A percentile compares a stretch with the other conserved stretches of the same genome.
These are phyloP conservation scores for Stenodema calcarata DNA, from an alignment of 2,888 invertebrate genomes.

Conservation along the genomic window DNA sequence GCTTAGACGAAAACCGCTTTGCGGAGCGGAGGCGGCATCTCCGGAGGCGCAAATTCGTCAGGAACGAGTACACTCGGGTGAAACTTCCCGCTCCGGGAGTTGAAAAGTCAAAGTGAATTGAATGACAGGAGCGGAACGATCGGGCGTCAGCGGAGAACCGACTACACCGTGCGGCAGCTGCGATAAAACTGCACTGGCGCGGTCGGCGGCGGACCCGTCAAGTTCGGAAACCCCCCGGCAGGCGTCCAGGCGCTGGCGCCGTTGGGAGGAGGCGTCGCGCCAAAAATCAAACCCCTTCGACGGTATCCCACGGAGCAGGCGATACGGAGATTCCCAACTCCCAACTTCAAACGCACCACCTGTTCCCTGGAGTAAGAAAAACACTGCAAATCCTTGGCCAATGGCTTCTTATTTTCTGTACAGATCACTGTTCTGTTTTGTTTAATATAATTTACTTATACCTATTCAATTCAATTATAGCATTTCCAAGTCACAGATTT, in stretches of 20 bases:
- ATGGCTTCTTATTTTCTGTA: too few relatives aligned
- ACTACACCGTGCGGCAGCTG: conserved; percentile 43
- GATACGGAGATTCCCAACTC: too few relatives aligned
- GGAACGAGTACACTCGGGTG: background rate
- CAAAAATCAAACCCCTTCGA: background rate
- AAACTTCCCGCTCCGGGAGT: background rate
- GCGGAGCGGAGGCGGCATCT: background rate
- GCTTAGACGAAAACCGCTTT: background rate
- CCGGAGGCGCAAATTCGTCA: background rate
- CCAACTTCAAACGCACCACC: too few relatives aligned
- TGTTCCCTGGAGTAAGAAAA: too few relatives aligned
- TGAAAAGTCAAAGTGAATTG: background rate
- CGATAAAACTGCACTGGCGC: conserved; percentile 55
- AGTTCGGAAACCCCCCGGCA: background rate
- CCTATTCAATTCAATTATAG: too few relatives aligned
- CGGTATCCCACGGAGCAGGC: too few relatives aligned
- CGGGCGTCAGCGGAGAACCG: background rate
- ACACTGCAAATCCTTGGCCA: too few relatives aligned
- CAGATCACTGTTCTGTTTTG: too few relatives aligned
- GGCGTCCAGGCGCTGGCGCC: background rate
- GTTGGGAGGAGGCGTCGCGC: background rate
- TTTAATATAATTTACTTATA: too few relatives aligned
- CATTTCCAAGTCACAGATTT: too few relatives aligned
- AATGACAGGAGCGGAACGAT: background rate
- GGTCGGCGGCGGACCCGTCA: conserved; percentile 14